These are phyloP conservation scores for Boleophthalmus pectinirostris DNA, from an alignment of 2,113 vertebrate species.

Conservation along the genomic window DNA sequence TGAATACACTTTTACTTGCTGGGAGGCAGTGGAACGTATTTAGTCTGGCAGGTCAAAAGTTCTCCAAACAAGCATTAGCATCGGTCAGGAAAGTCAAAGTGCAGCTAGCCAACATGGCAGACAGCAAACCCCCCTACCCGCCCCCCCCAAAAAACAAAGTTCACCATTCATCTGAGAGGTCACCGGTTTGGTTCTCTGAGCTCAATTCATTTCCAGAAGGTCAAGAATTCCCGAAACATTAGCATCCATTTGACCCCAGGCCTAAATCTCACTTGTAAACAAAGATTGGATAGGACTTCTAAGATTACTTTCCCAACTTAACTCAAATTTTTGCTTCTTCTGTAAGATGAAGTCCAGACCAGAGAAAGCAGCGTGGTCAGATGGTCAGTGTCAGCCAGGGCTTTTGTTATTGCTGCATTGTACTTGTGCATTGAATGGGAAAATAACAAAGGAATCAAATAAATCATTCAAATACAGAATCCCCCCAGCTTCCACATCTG, in stretches of 20 bases:
- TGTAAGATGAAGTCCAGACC: conserved; percentile 43
- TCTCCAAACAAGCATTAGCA: conserved; percentile 59
- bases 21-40: conserved; percentile 29
- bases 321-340: conserved; percentile 23
- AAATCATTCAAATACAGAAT: conserved; percentile 72
- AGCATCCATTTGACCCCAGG: conserved; percentile 36
- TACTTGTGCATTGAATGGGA: conserved; percentile 72
- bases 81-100: conserved; percentile 59
- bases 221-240: conserved; percentile 65
- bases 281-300: conserved; percentile 32
- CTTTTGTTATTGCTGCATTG: conserved; percentile 73
- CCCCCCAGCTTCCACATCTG: conserved; percentile 69
- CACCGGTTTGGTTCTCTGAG: conserved; percentile 59
- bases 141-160: conserved; percentile 50
- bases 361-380: conserved; percentile 62
- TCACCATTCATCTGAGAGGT: conserved; percentile 67
- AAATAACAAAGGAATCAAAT: conserved; percentile 72
- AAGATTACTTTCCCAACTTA: not conserved
- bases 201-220: conserved; percentile 55
- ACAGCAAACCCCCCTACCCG: conserved; percentile 15
- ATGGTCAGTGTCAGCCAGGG: conserved; percentile 69
- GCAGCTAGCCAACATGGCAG: conserved; percentile 30
- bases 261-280: conserved; percentile 42
- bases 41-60: conserved; percentile 61
- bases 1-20: conserved; percentile 36